Percentiles rank a stretch among this genome's conserved stretches.
These are phyloP conservation scores for Archaeoteleia sp. DNA, from an alignment of 2,888 invertebrate species.

Conservation along the genomic window DNA sequence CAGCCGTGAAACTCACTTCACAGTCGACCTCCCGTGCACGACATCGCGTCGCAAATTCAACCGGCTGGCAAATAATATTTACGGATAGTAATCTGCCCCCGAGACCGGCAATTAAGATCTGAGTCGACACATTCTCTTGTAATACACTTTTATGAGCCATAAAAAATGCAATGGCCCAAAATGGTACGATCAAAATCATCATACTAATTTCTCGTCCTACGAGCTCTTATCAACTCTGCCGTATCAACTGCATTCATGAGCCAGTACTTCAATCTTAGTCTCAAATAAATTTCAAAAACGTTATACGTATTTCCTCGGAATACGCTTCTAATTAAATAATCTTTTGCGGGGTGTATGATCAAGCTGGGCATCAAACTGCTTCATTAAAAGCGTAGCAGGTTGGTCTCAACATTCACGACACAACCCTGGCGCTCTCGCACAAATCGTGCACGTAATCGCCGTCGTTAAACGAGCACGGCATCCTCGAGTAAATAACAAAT, in stretches of 20 bases:
- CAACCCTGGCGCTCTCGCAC: constrained; percentile 36
- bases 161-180: constrained; percentile 2
- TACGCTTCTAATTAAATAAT: constrained; percentile 27
- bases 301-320: no score
- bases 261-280: no score
- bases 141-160: background rate
- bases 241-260: no score
- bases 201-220: no score
- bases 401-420: constrained; percentile 28
- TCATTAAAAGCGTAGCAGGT: constrained; percentile 44
- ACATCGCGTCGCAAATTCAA: constrained; percentile 21
- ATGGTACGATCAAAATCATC: no score
- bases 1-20: constrained; percentile 51
- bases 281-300: no score
- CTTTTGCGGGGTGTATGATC: constrained; percentile 25
- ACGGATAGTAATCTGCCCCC: constrained; percentile 4
- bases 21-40: constrained; percentile 38
- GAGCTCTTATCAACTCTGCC: no score
- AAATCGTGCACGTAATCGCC: constrained; percentile 61
- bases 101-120: constrained; percentile 9
- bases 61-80: constrained; percentile 15
- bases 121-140: constrained; percentile 7
- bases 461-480: constrained; percentile 57
- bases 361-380: constrained; percentile 43
- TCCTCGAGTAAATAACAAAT: constrained; percentile 60